phyloP scores from a whole-genome alignment of 2,797 vertebrate species.

The Danionella dracula region DNA sequence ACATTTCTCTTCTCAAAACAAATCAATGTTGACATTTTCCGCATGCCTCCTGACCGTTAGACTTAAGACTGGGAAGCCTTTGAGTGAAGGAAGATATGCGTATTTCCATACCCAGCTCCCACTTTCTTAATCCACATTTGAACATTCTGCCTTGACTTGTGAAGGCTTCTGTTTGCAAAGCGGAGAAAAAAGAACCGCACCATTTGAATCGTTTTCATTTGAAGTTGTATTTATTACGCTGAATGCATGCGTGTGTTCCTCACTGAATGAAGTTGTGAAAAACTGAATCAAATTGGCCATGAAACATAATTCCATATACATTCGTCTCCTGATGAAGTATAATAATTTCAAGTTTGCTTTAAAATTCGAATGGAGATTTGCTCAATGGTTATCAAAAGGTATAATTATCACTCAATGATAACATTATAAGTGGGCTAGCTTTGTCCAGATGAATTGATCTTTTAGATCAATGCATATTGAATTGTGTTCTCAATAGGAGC shows the following conservation, averaged over 20 bases:
- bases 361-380: too few relatives aligned
- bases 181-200: not conserved
- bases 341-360: too few relatives aligned
- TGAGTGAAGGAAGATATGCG: constrained; percentile 31
- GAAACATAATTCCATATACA: too few relatives aligned
- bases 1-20: constrained; percentile 43
- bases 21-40: constrained; percentile 49
- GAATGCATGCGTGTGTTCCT: not conserved
- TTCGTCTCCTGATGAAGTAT: too few relatives aligned
- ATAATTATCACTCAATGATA: too few relatives aligned
- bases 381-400: too few relatives aligned
- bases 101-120: constrained; percentile 17
- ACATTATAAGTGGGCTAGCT: too few relatives aligned
- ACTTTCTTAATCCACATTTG: constrained; percentile 25
- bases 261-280: not conserved
- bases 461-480: too few relatives aligned
- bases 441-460: too few relatives aligned
- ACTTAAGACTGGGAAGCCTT: constrained; percentile 29
- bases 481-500: too few relatives aligned
- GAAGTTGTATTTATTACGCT: not conserved
- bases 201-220: constrained; percentile 13
- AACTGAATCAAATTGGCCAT: constrained; percentile 10
- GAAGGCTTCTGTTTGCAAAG: constrained; percentile 1
- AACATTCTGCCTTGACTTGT: constrained; percentile 18
- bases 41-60: constrained; percentile 37